Conservation (phyloP, 2,113 vertebrate species). For the Callithrix jacchus region DNA sequence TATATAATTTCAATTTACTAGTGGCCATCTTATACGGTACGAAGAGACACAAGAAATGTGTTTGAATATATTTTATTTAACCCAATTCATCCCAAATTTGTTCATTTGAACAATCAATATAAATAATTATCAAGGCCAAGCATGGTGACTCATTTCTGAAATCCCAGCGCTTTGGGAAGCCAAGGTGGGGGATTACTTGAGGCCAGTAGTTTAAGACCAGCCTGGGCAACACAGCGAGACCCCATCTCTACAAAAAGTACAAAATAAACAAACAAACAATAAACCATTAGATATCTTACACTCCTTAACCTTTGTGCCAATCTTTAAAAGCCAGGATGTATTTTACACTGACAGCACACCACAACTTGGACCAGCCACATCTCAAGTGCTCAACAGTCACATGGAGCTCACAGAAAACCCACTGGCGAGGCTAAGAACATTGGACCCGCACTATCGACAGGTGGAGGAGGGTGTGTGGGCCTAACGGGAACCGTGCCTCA, state of each 20-base stretch:
- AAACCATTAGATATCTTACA: too few relatives aligned
- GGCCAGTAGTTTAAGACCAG: too few relatives aligned
- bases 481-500: not conserved
- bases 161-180: too few relatives aligned
- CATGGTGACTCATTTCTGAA: too few relatives aligned
- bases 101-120: not conserved
- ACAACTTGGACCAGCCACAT: not conserved
- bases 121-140: too few relatives aligned
- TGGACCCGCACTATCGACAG: too few relatives aligned
- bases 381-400: not conserved
- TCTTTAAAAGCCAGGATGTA: not conserved
- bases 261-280: not conserved
- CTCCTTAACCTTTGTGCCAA: not conserved
- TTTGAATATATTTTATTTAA: not conserved
- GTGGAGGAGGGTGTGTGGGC: too few relatives aligned
- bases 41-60: not conserved
- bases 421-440: rapidly evolving
- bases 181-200: too few relatives aligned
- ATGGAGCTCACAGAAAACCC: not conserved
- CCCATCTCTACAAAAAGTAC: too few relatives aligned
- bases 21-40: not conserved
- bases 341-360: not conserved
- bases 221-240: too few relatives aligned
- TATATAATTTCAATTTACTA: not conserved
- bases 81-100: not conserved